Percentiles rank a stretch among this genome's conserved stretches.
Evolutionary conservation across 2,888 invertebrate genomes (phyloP).

Genomic region (Stramonita haemastoma): DNA sequence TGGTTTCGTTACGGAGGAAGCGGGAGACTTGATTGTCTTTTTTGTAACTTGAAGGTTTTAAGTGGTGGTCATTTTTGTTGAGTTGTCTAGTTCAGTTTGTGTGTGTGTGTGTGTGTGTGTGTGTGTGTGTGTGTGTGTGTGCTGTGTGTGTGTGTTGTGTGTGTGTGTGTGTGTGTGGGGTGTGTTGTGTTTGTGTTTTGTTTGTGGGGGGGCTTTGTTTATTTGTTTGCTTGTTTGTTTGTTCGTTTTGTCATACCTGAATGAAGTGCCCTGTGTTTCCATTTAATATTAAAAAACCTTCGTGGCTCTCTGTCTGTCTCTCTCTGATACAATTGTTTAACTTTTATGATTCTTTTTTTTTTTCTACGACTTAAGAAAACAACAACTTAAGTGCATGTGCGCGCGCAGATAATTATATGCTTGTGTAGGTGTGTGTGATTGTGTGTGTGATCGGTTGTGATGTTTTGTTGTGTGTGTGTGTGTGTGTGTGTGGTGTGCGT

Average conservation of each 20-base stretch:
- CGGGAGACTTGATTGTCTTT: background rate
- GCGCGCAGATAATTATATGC: too few species aligned
- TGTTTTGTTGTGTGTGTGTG: too few species aligned
- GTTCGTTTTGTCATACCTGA: background rate
- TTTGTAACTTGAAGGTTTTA: background rate
- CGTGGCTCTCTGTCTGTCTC: too few species aligned
- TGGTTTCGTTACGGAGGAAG: background rate
- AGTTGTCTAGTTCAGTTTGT: background rate
- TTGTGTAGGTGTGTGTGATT: too few species aligned
- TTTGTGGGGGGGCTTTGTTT: background rate
- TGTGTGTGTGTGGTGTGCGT: too few species aligned
- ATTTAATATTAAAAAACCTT: too few species aligned
- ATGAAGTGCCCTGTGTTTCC: background rate
- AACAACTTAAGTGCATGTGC: too few species aligned
- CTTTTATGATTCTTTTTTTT: too few species aligned
- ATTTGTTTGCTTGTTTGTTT: background rate
- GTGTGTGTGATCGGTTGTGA: too few species aligned
- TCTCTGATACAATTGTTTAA: too few species aligned
- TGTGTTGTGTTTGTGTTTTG: background rate
- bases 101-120: background rate
- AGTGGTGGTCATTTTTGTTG: background rate
- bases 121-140: too few species aligned
- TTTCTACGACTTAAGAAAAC: too few species aligned
- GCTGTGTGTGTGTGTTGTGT: background rate
- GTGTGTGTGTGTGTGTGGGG: background rate